These are phyloP conservation scores for Eupithecia centaureata DNA, from an alignment of 2,888 invertebrate genomes.

Conservation along the genomic window DNA sequence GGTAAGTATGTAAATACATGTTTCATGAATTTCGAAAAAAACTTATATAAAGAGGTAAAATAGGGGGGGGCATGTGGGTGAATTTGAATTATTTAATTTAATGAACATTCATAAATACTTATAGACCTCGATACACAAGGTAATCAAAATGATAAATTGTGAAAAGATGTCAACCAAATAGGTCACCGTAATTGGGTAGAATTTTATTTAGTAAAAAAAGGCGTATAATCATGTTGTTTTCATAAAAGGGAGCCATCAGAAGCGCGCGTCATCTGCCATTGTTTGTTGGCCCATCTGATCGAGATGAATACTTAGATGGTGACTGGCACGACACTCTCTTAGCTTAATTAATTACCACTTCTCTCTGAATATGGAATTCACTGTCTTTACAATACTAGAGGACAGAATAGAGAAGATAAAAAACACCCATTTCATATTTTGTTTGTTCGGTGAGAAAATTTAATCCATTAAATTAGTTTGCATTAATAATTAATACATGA, in stretches of 20 bases:
- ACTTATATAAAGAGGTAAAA: no score
- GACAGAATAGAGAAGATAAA: no score
- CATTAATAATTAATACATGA: no score
- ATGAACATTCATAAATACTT: no score
- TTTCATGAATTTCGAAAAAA: no score
- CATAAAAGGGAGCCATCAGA: neutral
- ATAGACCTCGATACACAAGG: no score
- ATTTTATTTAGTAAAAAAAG: neutral
- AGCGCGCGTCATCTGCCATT: neutral
- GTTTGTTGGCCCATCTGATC: neutral
- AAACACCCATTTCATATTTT: no score
- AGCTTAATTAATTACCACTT: constrained; percentile 4
- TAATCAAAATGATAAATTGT: neutral
- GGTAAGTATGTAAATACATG: no score
- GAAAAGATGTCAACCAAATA: neutral
- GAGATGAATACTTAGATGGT: neutral
- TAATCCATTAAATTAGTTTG: no score
- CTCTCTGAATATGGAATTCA: neutral
- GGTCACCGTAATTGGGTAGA: neutral
- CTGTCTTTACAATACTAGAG: neutral
- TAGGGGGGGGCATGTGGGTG: no score
- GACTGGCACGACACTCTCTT: neutral
- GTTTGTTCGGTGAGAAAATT: no score
- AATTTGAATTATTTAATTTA: no score
- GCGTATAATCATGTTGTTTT: neutral